Evolutionary conservation across 2,113 vertebrate species (phyloP).

Genomic region (Circaetus cinerascens): DNA sequence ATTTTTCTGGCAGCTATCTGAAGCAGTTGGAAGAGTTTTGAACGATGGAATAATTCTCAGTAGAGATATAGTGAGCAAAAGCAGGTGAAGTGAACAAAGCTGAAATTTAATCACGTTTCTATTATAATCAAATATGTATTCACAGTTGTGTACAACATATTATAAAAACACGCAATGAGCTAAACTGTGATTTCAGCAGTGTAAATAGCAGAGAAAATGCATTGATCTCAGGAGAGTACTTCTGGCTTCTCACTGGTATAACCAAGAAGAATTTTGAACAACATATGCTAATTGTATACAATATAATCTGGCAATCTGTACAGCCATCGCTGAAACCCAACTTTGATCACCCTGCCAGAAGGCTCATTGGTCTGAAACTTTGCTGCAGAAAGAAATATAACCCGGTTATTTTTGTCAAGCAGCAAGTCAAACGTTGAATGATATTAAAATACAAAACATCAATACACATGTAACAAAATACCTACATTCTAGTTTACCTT

Average conservation of each 20-base stretch:
- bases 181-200: constrained; percentile 49
- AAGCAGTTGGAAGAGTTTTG: constrained; percentile 26
- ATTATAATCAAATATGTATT: constrained; percentile 54
- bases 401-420: background rate
- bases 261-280: constrained; percentile 12
- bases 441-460: background rate
- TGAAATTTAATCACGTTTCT: constrained; percentile 61
- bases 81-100: constrained; percentile 56
- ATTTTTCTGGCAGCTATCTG: constrained; percentile 38
- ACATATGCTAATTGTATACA: constrained; percentile 47
- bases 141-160: constrained; percentile 34
- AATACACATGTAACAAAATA: background rate
- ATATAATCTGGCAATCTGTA: constrained; percentile 40
- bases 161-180: constrained; percentile 40
- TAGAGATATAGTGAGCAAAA: background rate
- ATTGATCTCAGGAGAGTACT: constrained; percentile 46
- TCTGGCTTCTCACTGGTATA: constrained; percentile 31
- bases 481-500: background rate
- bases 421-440: background rate
- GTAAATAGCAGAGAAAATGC: constrained; percentile 53
- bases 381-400: background rate
- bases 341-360: constrained; percentile 42
- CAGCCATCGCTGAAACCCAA: background rate
- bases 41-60: constrained; percentile 16
- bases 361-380: background rate